Conservation (phyloP, 2,797 vertebrate genomes). For the Gymnopithys bicolor region DNA sequence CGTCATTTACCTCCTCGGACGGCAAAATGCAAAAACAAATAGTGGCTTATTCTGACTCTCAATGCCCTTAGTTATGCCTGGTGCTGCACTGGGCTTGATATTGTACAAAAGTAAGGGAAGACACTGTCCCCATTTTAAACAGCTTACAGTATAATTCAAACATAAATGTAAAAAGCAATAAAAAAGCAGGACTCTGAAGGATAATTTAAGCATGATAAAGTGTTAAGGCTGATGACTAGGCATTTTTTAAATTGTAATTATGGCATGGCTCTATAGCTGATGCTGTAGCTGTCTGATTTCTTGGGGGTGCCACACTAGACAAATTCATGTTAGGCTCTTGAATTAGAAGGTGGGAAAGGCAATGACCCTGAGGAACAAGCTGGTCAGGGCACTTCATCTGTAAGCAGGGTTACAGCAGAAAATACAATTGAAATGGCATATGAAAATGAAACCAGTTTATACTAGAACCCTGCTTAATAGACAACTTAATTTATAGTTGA, state of each 20-base stretch:
- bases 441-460: neutral
- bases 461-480: neutral
- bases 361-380: neutral
- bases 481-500: conserved; percentile 10
- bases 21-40: neutral
- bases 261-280: neutral
- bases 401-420: neutral
- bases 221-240: neutral
- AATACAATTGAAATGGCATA: neutral
- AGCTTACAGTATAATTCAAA: neutral
- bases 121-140: neutral
- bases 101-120: neutral
- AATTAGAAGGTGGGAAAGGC: neutral
- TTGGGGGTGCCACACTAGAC: neutral
- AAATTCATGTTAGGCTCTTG: neutral
- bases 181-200: neutral
- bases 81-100: neutral
- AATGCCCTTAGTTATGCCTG: neutral
- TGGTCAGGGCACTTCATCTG: neutral
- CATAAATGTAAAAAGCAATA: neutral
- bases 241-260: neutral
- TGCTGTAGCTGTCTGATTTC: neutral
- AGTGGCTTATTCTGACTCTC: neutral
- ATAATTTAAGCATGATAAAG: neutral
- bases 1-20: neutral